A percentile compares a stretch with the other conserved stretches of the same genome.
phyloP scores from a whole-genome alignment of 2,113 vertebrate genomes.

The Mormyrus lacerda region DNA sequence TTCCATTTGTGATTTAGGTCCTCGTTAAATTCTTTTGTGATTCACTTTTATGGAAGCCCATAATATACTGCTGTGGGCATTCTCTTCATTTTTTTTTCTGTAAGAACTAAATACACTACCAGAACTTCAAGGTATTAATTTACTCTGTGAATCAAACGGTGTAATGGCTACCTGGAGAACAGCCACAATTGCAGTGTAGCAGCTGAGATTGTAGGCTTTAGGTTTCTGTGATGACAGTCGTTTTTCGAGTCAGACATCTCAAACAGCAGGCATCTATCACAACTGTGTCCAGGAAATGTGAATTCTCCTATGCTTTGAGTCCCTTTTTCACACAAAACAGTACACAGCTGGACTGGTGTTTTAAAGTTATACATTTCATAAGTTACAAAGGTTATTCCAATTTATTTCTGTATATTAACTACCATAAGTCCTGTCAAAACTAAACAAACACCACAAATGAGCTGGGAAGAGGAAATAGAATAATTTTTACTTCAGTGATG shows the following conservation, averaged over 20 bases:
- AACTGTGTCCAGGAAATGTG: neutral
- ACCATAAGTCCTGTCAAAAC: neutral
- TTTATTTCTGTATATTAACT: neutral
- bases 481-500: neutral
- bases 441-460: neutral
- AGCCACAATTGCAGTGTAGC: neutral
- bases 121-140: neutral
- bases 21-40: neutral
- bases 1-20: neutral
- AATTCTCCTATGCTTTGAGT: neutral
- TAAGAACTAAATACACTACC: neutral
- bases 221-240: neutral
- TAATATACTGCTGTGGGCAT: neutral
- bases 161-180: neutral
- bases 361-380: neutral
- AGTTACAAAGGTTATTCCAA: neutral
- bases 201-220: neutral
- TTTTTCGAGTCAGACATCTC: neutral
- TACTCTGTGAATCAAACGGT: neutral
- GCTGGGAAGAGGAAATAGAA: neutral
- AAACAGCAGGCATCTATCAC: neutral
- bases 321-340: neutral
- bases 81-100: neutral
- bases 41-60: neutral
- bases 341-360: neutral